Percentiles rank a stretch among this genome's conserved stretches.
Evolutionary conservation across 2,888 invertebrate genomes (phyloP).

Genomic region (Melanotus villosus): DNA sequence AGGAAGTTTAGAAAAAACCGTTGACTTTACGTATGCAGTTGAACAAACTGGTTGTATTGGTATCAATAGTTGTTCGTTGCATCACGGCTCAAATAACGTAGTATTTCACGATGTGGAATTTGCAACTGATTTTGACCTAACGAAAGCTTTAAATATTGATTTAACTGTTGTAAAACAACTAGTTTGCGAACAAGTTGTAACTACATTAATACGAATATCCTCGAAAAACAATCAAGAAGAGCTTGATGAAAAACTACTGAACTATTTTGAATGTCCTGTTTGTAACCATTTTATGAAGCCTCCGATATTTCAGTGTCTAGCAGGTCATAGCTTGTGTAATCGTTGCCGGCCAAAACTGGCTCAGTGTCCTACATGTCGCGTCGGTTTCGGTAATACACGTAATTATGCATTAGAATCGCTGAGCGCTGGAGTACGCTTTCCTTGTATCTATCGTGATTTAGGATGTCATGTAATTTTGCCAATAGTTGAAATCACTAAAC

Average conservation of each 20-base stretch:
- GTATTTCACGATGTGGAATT: constrained; percentile 43
- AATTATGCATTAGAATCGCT: constrained; percentile 62
- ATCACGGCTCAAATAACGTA: constrained; percentile 55
- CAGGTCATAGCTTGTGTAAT: constrained; percentile 63
- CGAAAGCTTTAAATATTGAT: constrained; percentile 52
- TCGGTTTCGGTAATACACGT: constrained; percentile 59
- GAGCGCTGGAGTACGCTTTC: constrained; percentile 58
- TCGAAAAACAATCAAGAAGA: constrained; percentile 39
- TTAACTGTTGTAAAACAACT: constrained; percentile 57
- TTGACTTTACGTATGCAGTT: constrained; percentile 57
- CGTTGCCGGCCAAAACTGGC: constrained; percentile 59
- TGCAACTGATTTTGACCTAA: constrained; percentile 35
- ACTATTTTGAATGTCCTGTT: constrained; percentile 63
- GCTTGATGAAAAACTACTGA: constrained; percentile 58
- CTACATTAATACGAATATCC: constrained; percentile 36
- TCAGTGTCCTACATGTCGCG: constrained; percentile 61
- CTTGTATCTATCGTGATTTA: constrained; percentile 59
- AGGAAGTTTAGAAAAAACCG: constrained; percentile 52
- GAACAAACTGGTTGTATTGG: constrained; percentile 56
- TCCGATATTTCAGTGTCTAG: constrained; percentile 62
- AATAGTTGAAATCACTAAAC: constrained; percentile 53
- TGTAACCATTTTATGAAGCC: constrained; percentile 63
- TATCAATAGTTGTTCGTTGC: constrained; percentile 45
- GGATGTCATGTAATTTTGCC: constrained; percentile 57
- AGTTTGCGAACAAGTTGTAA: constrained; percentile 28